Base-by-base conservation (phyloP, 1,140 invertebrate species). In the Penaeus chinensis region DNA sequence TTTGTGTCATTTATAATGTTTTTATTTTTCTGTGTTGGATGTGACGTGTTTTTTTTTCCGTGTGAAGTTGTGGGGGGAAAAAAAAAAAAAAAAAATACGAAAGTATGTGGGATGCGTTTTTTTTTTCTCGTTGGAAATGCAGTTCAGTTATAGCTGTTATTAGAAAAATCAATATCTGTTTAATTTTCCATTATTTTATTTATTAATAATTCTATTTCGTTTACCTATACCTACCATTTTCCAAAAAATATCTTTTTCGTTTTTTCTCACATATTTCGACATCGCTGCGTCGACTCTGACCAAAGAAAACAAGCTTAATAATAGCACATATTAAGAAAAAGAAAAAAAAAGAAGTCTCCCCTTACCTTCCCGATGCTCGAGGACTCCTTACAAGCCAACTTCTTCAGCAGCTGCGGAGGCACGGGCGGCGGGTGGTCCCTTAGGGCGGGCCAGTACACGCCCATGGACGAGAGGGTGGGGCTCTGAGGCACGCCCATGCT, bases 321-420 rank as follows among this genome's bases (percentile, higher is more conserved):
- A 7, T 4, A 47, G 11, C 7, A 47, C 47, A 4, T 3, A 32
- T 32, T 32, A 2, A 54, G 0, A 60, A 47, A 2, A n/a, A 54
- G 1, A 69, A 13, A 54, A 2, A 60, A 47, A 2, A n/a, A 54
- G 1, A 69, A 13, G 24, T 7, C 22, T 1, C 5, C 20, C 19
- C 85, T 74, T 61, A 90, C 90, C 90, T 90, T 90, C 61, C 90
- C 90, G 3, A 90, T 88, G 63, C 84, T 90, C 27, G 80, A 82
- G 18, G 87, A 81, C 61, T 90, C 90, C 82, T 88, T 90, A 27
- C 90, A 89, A 1, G 90, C 88, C 22, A 90, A 78, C 77, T 90
- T 90, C 87, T 88, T 90, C 22, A 90, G 84, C 61, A 90, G 83
- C 71, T 90, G 90, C 13, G 87, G 89, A 1, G 90, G 90, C n/a